Evolutionary conservation across 1,140 invertebrate species (phyloP).

Genomic region (Teleogryllus occipitalis): DNA sequence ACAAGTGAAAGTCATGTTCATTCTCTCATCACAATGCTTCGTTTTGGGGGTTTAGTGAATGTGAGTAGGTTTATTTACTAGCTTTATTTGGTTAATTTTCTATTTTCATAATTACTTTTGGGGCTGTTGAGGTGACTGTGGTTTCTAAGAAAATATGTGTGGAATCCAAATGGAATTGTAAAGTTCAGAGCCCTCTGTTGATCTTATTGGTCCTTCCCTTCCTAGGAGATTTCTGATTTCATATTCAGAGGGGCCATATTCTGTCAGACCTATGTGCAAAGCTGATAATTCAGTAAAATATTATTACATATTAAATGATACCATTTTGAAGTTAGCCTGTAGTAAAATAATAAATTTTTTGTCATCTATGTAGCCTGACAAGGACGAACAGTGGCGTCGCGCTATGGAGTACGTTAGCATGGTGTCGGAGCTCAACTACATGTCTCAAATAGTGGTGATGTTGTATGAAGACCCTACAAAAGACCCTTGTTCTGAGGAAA

Average conservation of each 20-base stretch:
- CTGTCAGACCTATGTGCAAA: too few relatives aligned
- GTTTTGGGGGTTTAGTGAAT: constrained; percentile 87
- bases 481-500: constrained; percentile 78
- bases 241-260: too few relatives aligned
- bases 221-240: too few relatives aligned
- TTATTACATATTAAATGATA: not conserved
- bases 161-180: too few relatives aligned
- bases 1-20: constrained; percentile 99
- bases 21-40: constrained; percentile 89
- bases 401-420: constrained; percentile 98
- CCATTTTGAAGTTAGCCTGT: not conserved
- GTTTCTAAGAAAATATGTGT: too few relatives aligned
- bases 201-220: too few relatives aligned
- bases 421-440: constrained; percentile 97
- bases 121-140: too few relatives aligned
- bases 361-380: constrained; percentile 52
- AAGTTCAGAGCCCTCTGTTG: too few relatives aligned
- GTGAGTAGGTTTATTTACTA: constrained; percentile 54
- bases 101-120: too few relatives aligned
- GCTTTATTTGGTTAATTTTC: too few relatives aligned
- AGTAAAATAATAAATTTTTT: too few relatives aligned
- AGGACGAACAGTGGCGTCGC: constrained; percentile 95
- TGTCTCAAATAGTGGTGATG: constrained; percentile 99
- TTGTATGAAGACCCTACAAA: constrained; percentile 97
- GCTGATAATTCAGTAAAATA: not conserved